Evolutionary conservation across 2,113 vertebrate genomes (phyloP).

Genomic region (Dipodomys spectabilis): DNA sequence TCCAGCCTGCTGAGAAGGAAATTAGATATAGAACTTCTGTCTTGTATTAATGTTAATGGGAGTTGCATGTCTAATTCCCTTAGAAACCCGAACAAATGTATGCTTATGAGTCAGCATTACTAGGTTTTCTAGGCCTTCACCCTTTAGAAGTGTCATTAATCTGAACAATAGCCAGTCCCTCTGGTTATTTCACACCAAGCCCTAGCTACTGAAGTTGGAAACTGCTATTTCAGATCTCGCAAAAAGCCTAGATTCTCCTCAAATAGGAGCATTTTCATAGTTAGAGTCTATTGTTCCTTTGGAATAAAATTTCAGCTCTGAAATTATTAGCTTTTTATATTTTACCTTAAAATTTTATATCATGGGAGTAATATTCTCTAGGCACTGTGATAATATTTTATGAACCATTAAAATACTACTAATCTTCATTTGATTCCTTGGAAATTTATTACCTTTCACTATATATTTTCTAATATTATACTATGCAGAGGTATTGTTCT

Average conservation of each 20-base stretch:
- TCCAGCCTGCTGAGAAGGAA: slow-evolving; percentile 67
- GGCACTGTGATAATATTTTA: not conserved
- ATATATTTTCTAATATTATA: too few species aligned
- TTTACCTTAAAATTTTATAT: slow-evolving; percentile 20
- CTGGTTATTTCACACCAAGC: not conserved
- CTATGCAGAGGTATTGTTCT: too few species aligned
- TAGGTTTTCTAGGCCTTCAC: slow-evolving; percentile 77
- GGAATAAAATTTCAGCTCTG: slow-evolving; percentile 44
- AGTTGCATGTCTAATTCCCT: slow-evolving; percentile 76
- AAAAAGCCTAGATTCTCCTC: slow-evolving; percentile 39
- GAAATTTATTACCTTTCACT: not conserved
- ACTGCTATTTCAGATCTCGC: slow-evolving; percentile 50
- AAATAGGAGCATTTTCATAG: not conserved
- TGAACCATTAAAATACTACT: not conserved
- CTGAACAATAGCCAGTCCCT: slow-evolving; percentile 70
- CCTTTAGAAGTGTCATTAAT: slow-evolving; percentile 82
- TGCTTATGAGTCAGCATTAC: slow-evolving; percentile 73
- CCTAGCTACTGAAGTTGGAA: slow-evolving; percentile 25
- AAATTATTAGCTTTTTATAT: not conserved
- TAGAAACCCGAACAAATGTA: slow-evolving; percentile 72
- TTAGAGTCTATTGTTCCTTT: not conserved
- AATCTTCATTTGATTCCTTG: not conserved
- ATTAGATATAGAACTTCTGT: slow-evolving; percentile 73
- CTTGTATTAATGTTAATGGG: slow-evolving; percentile 79
- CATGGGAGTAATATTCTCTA: not conserved